A percentile compares a stretch with the other conserved stretches of the same genome.
These are phyloP conservation scores for human DNA, from an alignment of 2,113 vertebrate genomes.

Conservation along the genomic window DNA sequence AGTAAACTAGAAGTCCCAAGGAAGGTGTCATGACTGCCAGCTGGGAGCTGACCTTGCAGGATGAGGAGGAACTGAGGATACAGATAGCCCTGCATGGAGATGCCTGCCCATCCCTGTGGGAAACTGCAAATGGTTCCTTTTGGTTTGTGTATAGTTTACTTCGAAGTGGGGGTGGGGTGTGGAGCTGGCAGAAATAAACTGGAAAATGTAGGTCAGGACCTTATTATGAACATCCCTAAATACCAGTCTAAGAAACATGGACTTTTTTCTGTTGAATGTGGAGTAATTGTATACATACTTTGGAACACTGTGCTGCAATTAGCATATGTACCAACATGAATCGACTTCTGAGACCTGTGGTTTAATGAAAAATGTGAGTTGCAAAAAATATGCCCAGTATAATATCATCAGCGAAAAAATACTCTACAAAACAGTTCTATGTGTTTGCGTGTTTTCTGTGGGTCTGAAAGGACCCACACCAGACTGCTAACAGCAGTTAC, in stretches of 20 bases:
- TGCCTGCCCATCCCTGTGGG: background rate
- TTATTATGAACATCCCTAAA: background rate
- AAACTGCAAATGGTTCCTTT: background rate
- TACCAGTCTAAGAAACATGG: background rate
- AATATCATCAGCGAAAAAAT: background rate
- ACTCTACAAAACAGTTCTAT: too few relatives aligned
- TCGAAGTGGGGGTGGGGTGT: background rate
- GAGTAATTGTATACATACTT: background rate
- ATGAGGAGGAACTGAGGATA: background rate
- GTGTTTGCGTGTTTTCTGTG: too few relatives aligned
- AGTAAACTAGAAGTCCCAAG: background rate
- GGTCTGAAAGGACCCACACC: background rate
- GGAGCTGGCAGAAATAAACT: background rate
- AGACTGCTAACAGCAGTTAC: background rate
- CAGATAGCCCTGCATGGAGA: accelerated
- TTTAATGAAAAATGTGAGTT: background rate
- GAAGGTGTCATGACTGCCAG: background rate
- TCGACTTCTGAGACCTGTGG: background rate
- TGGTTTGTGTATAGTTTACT: background rate
- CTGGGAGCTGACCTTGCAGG: background rate
- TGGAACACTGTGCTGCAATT: background rate
- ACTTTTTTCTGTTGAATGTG: background rate
- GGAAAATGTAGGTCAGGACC: background rate
- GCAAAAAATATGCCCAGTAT: background rate
- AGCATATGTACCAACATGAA: background rate